Percentiles rank a stretch among this genome's conserved stretches.
These are phyloP conservation scores for Drosophila fungiperda DNA, from an alignment of 2,888 invertebrate species.

Conservation along the genomic window DNA sequence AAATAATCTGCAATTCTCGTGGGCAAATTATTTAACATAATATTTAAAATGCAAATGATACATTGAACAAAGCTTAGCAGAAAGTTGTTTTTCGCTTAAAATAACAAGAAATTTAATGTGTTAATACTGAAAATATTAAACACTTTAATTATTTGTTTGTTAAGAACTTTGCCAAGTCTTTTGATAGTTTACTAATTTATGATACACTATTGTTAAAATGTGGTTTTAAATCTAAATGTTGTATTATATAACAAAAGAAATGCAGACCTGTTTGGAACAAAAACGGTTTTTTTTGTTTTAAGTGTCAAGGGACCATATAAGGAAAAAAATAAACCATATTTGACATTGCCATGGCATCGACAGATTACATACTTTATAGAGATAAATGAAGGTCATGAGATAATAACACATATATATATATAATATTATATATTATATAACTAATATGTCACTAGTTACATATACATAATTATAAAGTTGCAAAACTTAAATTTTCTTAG, in stretches of 20 bases:
- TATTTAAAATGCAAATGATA: conserved; percentile 32
- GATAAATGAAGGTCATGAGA: neutral
- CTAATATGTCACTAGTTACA: neutral
- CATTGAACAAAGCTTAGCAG: neutral
- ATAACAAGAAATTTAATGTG: neutral
- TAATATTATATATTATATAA: too few relatives aligned
- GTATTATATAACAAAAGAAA: neutral
- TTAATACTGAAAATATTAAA: neutral
- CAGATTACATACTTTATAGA: neutral
- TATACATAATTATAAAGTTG: neutral
- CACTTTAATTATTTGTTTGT: neutral
- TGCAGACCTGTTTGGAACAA: neutral
- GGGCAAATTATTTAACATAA: conserved; percentile 20
- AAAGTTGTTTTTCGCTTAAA: neutral
- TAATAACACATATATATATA: neutral
- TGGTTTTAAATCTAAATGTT: too few relatives aligned
- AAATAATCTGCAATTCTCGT: conserved; percentile 12
- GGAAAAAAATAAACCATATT: neutral
- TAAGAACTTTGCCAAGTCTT: neutral
- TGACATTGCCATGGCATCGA: neutral
- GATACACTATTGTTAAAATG: too few relatives aligned
- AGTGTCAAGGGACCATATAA: neutral
- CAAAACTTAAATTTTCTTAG: neutral
- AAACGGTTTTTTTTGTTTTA: too few relatives aligned
- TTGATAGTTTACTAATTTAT: neutral